Evolutionary conservation across 2,888 invertebrate genomes (phyloP).

Genomic region (Aphidius colemani): DNA sequence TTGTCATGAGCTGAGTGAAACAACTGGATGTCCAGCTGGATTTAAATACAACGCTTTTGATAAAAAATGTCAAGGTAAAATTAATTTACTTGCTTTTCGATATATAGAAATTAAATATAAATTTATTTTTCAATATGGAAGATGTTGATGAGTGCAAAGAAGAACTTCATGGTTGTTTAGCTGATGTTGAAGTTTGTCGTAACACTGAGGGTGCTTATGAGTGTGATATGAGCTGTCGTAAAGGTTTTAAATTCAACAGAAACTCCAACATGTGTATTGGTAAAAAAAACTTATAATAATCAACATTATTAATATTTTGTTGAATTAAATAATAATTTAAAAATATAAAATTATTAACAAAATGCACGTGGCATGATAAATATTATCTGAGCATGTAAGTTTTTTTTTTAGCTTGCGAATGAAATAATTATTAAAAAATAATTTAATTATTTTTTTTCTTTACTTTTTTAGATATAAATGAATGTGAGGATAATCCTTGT

Average conservation of each 20-base stretch:
- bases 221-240: constrained; percentile 56
- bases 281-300: constrained; percentile 36
- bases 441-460: neutral
- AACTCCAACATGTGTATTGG: constrained; percentile 49
- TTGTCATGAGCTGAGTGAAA: constrained; percentile 59
- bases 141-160: constrained; percentile 79
- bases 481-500: constrained; percentile 63
- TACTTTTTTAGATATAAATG: constrained; percentile 62
- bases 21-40: constrained; percentile 63
- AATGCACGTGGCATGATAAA: constrained; percentile 29
- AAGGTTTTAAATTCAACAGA: constrained; percentile 47
- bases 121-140: constrained; percentile 47
- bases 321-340: neutral
- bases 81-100: neutral
- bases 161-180: constrained; percentile 65
- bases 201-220: constrained; percentile 62
- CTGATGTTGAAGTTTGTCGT: constrained; percentile 57
- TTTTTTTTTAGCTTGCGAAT: neutral
- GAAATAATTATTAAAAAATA: constrained; percentile 1
- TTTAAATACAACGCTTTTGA: constrained; percentile 62
- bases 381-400: constrained; percentile 31
- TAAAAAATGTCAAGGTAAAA: constrained; percentile 63
- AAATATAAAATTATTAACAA: constrained; percentile 8
- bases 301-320: constrained; percentile 3
- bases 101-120: constrained; percentile 26